phyloP scores from a whole-genome alignment of 2,113 vertebrate species.

The Aleadryas rufinucha region DNA sequence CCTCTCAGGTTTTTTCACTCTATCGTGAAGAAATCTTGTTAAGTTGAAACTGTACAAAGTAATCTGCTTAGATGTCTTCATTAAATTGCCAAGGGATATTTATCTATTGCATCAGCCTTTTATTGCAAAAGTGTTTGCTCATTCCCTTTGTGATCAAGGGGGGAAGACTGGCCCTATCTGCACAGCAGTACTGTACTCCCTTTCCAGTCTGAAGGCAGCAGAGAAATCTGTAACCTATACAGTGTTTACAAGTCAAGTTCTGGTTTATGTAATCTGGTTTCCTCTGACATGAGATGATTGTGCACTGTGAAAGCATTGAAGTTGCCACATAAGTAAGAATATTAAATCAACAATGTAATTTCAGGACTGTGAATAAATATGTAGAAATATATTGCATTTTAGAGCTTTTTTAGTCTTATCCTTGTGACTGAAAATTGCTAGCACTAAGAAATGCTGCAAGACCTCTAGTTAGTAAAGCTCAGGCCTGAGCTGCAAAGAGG shows the following conservation, averaged over 20 bases:
- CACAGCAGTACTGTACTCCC: background rate
- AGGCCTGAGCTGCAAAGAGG: background rate
- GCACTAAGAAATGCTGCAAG: background rate
- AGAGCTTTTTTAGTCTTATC: background rate
- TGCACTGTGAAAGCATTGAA: background rate
- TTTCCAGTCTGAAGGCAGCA: background rate
- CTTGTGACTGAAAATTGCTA: background rate
- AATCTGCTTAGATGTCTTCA: constrained; percentile 30
- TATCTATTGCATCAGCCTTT: constrained; percentile 42
- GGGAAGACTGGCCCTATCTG: background rate
- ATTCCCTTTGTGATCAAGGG: background rate
- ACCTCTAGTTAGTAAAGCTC: background rate
- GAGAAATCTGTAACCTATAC: background rate
- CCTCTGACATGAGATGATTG: background rate
- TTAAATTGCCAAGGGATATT: constrained; percentile 3
- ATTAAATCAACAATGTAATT: background rate
- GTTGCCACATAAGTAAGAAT: background rate
- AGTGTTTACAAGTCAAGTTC: background rate
- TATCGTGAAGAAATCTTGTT: constrained; percentile 31
- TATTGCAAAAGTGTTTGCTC: constrained; percentile 35
- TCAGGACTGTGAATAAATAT: background rate
- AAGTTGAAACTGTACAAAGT: constrained; percentile 29
- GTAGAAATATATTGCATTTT: background rate
- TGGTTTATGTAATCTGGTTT: background rate
- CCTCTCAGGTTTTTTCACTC: background rate